Evolutionary conservation across 2,888 invertebrate species (phyloP).

Genomic region (Pherbina coryleti): DNA sequence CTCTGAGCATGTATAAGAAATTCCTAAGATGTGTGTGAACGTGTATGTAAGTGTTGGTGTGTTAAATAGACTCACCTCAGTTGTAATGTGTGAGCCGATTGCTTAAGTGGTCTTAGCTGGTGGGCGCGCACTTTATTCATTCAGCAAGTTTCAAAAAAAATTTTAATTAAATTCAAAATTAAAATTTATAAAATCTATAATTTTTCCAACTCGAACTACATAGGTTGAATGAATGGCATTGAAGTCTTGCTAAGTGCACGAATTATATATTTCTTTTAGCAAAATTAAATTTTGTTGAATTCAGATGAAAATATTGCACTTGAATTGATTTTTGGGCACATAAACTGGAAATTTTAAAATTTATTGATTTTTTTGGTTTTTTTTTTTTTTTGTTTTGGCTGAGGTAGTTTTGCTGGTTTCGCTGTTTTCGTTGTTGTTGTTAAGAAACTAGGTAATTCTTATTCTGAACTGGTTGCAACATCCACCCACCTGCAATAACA

Average conservation of each 20-base stretch:
- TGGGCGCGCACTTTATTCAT: background rate
- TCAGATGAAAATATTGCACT: background rate
- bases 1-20: background rate
- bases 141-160: background rate
- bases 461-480: background rate
- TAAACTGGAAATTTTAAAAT: background rate
- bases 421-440: background rate
- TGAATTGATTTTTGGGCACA: background rate
- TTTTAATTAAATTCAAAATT: background rate
- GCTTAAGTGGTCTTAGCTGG: constrained; percentile 22
- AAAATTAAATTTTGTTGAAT: background rate
- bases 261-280: background rate
- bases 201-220: too few species aligned
- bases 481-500: constrained; percentile 11
- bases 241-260: background rate
- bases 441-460: background rate
- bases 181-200: background rate
- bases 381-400: background rate
- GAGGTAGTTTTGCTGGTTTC: background rate
- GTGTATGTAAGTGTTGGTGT: too few species aligned
- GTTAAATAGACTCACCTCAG: constrained; percentile 21
- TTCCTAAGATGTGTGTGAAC: too few species aligned
- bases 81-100: constrained; percentile 2
- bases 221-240: too few species aligned
- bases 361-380: too few species aligned